Evolutionary conservation across 1,140 invertebrate species (phyloP).

Genomic region (Conus betulinus): DNA sequence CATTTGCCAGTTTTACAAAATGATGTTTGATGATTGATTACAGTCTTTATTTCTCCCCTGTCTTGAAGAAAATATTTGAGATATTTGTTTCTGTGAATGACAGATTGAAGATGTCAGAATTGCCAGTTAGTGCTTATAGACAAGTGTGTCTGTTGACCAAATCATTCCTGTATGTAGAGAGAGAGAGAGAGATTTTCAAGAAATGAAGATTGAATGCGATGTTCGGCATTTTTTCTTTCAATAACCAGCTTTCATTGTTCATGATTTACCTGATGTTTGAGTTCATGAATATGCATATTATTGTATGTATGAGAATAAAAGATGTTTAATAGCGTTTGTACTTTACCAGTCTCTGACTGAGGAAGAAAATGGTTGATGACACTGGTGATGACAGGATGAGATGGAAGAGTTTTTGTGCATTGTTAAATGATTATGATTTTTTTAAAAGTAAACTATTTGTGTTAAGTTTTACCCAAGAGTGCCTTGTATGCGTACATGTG

Average conservation of each 20-base stretch:
- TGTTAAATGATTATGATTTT: slow-evolving; percentile 36
- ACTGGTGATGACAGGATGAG: slow-evolving; percentile 3
- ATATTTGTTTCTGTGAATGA: slow-evolving; percentile 4
- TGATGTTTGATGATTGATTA: too few species aligned
- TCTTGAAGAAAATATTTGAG: not conserved
- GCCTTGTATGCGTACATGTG: not conserved
- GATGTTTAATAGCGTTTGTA: not conserved
- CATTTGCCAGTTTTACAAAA: not conserved
- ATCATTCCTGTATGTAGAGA: slow-evolving; percentile 4
- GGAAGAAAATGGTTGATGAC: not conserved
- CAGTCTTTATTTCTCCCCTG: not conserved
- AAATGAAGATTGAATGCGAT: not conserved
- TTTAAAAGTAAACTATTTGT: slow-evolving; percentile 32
- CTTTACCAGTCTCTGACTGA: not conserved
- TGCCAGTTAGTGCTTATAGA: not conserved
- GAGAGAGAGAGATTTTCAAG: not conserved
- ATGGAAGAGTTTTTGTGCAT: slow-evolving; percentile 18
- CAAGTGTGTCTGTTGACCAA: not conserved
- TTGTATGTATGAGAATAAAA: not conserved
- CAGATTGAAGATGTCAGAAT: not conserved
- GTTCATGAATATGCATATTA: slow-evolving; percentile 14
- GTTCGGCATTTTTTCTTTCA: not conserved
- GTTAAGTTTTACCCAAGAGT: not conserved
- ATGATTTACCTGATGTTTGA: not conserved
- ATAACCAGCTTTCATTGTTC: not conserved